These are phyloP conservation scores for Polypedilum vanderplanki DNA, from an alignment of 1,140 invertebrate species.

Conservation along the genomic window DNA sequence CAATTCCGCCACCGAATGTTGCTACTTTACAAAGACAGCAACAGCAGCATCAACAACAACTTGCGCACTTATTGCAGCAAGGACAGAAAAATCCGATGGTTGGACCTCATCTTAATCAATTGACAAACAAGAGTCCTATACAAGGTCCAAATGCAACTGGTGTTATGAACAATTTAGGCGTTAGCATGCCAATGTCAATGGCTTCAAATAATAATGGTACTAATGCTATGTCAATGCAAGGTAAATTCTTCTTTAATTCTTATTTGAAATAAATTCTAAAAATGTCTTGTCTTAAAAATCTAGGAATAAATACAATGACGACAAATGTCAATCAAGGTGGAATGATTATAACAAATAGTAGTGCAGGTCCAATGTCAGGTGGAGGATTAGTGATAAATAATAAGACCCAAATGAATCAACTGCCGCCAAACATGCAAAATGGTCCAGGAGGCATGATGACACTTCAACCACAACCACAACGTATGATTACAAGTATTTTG, in stretches of 20 bases:
- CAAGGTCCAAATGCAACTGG: slow-evolving; percentile 49
- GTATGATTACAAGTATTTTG: background rate
- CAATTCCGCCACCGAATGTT: slow-evolving; percentile 41
- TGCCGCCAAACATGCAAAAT: slow-evolving; percentile 65
- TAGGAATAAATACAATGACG: background rate
- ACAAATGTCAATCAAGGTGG: slow-evolving; percentile 46
- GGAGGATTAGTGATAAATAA: slow-evolving; percentile 45
- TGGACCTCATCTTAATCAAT: slow-evolving; percentile 47
- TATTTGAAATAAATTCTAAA: slow-evolving; percentile 19
- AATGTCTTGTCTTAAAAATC: slow-evolving; percentile 30
- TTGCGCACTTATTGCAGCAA: slow-evolving; percentile 42
- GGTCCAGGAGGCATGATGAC: slow-evolving; percentile 52
- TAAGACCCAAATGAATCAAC: slow-evolving; percentile 74
- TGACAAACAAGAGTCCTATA: slow-evolving; percentile 73
- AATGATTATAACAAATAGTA: slow-evolving; percentile 62
- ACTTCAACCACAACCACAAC: slow-evolving; percentile 6
- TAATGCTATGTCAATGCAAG: slow-evolving; percentile 33
- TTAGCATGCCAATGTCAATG: background rate
- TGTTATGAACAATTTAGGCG: background rate
- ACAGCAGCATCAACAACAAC: slow-evolving; percentile 45
- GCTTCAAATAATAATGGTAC: slow-evolving; percentile 34
- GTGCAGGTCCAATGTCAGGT: slow-evolving; percentile 53
- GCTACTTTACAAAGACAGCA: slow-evolving; percentile 44
- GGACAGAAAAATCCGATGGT: slow-evolving; percentile 31
- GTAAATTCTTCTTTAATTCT: slow-evolving; percentile 30